Conservation (phyloP, 2,888 invertebrate species). For the Julus scanicus region DNA sequence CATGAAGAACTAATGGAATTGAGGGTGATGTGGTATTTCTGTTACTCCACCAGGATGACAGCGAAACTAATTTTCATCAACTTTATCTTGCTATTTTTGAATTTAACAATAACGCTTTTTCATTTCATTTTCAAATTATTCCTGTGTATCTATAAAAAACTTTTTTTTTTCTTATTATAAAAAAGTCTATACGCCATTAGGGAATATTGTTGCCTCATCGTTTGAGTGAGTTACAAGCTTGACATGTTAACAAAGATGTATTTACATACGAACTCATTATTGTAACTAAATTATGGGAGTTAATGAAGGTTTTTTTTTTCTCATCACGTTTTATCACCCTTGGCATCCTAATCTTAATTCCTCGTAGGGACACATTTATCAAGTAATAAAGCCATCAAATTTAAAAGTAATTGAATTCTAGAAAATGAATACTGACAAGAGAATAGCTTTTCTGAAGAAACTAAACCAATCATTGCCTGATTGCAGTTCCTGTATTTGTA, state of each 20-base stretch:
- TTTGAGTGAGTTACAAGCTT: neutral
- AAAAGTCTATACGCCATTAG: neutral
- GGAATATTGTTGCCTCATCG: neutral
- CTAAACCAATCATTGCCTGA: neutral
- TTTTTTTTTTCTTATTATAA: neutral
- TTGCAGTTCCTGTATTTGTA: neutral
- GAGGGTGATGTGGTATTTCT: too few species aligned
- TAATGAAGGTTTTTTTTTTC: neutral
- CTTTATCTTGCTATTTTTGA: too few species aligned
- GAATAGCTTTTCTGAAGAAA: neutral
- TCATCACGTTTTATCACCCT: neutral
- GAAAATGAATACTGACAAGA: neutral
- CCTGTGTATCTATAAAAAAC: neutral
- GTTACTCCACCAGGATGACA: too few species aligned
- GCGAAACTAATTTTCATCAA: too few species aligned
- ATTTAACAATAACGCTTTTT: too few species aligned
- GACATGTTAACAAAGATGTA: neutral
- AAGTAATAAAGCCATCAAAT: neutral
- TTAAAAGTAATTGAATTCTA: neutral
- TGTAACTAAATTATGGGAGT: neutral
- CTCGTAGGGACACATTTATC: neutral
- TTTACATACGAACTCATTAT: neutral
- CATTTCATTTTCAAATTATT: too few species aligned
- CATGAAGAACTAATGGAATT: too few species aligned
- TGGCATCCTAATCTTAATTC: neutral